Conservation (phyloP, 2,113 vertebrate species). For the Alligator sinensis region DNA sequence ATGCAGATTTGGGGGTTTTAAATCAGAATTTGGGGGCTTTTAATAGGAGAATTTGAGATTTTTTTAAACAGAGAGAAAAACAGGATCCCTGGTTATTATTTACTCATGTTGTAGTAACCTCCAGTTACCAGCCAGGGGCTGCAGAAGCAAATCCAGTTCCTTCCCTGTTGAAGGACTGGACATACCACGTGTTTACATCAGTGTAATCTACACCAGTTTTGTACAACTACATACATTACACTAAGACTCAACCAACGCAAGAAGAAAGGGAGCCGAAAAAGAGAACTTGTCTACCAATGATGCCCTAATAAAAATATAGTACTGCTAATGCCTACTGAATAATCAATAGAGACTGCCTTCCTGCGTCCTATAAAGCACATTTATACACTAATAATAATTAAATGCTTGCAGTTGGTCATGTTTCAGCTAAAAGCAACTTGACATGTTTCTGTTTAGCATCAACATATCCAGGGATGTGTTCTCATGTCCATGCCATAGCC, state of each 20-base stretch:
- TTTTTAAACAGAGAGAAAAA: neutral
- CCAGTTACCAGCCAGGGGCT: too few species aligned
- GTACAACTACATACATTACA: too few species aligned
- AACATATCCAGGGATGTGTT: too few species aligned
- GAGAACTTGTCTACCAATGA: fast-evolving
- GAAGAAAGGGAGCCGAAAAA: neutral
- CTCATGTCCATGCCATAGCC: fast-evolving
- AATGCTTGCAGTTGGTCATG: neutral
- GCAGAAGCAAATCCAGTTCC: too few species aligned
- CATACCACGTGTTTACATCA: too few species aligned
- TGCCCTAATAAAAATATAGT: fast-evolving
- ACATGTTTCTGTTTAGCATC: too few species aligned
- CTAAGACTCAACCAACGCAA: neutral
- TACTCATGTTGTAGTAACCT: neutral
- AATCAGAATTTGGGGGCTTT: too few species aligned
- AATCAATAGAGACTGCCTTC: neutral
- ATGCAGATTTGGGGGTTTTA: too few species aligned
- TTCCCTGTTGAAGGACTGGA: too few species aligned
- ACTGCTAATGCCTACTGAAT: neutral
- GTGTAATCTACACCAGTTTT: too few species aligned
- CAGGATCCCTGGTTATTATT: neutral
- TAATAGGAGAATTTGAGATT: too few species aligned
- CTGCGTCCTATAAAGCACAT: fast-evolving
- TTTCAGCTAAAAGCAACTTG: fast-evolving
- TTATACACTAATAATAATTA: neutral